A percentile compares a stretch with the other conserved stretches of the same genome.
phyloP scores from a whole-genome alignment of 2,888 invertebrate genomes.

The Lutraria lutraria region DNA sequence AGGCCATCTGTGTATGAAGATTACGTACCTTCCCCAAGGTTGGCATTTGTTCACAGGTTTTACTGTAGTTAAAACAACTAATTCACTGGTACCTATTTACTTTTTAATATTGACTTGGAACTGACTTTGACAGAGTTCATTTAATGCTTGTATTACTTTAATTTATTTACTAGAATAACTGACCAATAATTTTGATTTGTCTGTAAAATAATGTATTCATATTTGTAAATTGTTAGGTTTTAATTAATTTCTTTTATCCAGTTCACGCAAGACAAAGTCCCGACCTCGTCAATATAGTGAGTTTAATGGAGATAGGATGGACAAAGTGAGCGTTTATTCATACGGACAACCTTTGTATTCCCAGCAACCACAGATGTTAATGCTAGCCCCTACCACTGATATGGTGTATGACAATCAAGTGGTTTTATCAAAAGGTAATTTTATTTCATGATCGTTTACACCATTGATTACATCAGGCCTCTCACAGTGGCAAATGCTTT shows the following conservation, averaged over 20 bases:
- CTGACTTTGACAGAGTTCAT: no score
- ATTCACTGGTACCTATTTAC: no score
- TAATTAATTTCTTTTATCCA: neutral
- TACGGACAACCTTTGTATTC: slow-evolving; percentile 42
- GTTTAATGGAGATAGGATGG: slow-evolving; percentile 51
- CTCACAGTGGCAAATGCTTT: no score
- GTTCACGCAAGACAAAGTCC: neutral
- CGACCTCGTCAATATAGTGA: slow-evolving; percentile 41
- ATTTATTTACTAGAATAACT: no score
- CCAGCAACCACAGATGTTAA: slow-evolving; percentile 31
- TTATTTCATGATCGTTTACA: neutral
- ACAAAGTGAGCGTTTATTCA: slow-evolving; percentile 60
- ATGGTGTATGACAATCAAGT: slow-evolving; percentile 53
- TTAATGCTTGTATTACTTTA: no score
- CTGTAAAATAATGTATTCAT: neutral
- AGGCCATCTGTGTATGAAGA: no score
- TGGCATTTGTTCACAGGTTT: no score
- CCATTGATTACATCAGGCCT: no score
- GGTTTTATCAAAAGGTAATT: slow-evolving; percentile 28
- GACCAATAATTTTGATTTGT: neutral
- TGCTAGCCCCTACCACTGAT: slow-evolving; percentile 55
- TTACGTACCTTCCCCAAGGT: no score
- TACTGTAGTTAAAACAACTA: no score
- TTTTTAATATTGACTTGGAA: no score
- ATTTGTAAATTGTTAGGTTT: neutral